Conservation (phyloP, 1,140 invertebrate species). For the Solenopsis invicta region DNA sequence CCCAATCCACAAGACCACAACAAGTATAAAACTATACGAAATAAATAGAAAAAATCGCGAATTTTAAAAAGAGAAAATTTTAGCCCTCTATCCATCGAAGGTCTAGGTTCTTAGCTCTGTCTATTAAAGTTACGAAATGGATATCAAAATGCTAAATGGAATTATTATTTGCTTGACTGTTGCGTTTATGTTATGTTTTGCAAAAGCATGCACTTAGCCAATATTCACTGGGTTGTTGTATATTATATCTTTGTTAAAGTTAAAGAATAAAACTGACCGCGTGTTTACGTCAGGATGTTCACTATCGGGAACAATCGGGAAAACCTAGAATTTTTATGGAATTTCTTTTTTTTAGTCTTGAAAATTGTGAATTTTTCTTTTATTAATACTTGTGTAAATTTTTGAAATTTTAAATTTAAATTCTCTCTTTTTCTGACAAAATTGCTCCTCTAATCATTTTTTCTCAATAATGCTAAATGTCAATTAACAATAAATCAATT, state of each 20-base stretch:
- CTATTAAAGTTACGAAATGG: constrained; percentile 39
- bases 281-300: not conserved
- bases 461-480: too few relatives aligned
- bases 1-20: constrained; percentile 8
- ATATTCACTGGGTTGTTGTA: constrained; percentile 81
- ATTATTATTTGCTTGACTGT: constrained; percentile 79
- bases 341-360: too few relatives aligned
- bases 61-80: constrained; percentile 5
- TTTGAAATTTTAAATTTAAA: too few relatives aligned
- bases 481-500: too few relatives aligned
- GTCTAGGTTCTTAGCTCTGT: constrained; percentile 19
- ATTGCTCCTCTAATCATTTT: too few relatives aligned
- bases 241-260: not conserved
- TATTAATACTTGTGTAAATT: too few relatives aligned
- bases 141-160: constrained; percentile 64
- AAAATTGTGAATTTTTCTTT: too few relatives aligned
- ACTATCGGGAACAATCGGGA: too few relatives aligned
- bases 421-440: too few relatives aligned
- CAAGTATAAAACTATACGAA: constrained; percentile 15
- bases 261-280: constrained; percentile 12
- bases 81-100: not conserved
- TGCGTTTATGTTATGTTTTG: constrained; percentile 78
- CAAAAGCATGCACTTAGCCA: constrained; percentile 81
- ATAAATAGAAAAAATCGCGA: constrained; percentile 15
- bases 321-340: too few relatives aligned